phyloP scores from a whole-genome alignment of 37 sponge, comb jelly and placozoan genomes.

The Cliona cf. orientalis region DNA sequence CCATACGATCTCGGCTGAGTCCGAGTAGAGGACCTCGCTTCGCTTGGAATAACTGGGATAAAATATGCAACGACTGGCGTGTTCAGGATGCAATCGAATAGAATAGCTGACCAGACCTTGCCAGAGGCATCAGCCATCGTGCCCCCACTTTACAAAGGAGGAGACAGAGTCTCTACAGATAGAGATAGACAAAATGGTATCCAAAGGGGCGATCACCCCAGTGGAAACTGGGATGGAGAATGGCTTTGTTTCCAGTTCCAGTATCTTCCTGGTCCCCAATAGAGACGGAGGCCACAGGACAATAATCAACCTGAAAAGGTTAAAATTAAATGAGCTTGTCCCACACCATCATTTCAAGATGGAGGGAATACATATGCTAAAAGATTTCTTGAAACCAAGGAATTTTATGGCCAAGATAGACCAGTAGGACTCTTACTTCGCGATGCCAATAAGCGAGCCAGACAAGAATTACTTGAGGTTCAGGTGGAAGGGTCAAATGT shows the following conservation, averaged over 20 bases:
- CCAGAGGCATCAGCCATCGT: conserved; percentile 9
- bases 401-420: conserved; percentile 37
- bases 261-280: conserved; percentile 57
- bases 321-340: conserved; percentile 38
- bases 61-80: conserved; percentile 41
- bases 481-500: background rate
- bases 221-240: background rate
- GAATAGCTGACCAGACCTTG: background rate
- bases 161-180: background rate
- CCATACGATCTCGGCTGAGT: too few species aligned
- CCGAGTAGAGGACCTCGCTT: too few species aligned
- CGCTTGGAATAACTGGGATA: too few species aligned
- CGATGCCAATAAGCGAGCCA: background rate
- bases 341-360: conserved; percentile 56
- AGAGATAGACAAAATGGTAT: conserved; percentile 32
- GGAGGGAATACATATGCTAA: conserved; percentile 49
- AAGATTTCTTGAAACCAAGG: conserved; percentile 34
- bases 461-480: conserved; percentile 19
- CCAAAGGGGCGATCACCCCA: background rate
- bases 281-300: conserved; percentile 48
- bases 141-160: background rate
- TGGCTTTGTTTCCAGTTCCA: conserved; percentile 45
- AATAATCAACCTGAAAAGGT: conserved; percentile 45
- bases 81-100: conserved; percentile 28
- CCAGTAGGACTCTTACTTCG: conserved; percentile 59